Evolutionary conservation across 2,797 vertebrate genomes (phyloP), one percentile per base, ranked within the genome.

Genomic region (Squalus acanthias): DNA sequence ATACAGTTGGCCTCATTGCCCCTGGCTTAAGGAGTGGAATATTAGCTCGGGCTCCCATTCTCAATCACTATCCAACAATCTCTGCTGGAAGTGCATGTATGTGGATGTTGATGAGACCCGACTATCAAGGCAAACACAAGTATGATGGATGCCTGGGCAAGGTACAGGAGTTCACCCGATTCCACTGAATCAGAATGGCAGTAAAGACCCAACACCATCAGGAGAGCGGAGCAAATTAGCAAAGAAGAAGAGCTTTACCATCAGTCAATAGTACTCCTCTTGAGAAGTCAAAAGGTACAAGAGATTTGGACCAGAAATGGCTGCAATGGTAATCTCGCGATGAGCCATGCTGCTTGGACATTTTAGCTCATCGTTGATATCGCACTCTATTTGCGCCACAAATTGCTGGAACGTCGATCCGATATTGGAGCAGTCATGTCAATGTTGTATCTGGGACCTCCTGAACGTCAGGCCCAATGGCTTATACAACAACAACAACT

Each of bases 311-410:
- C 79, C n/a, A 82, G 79, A 82, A 82, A 20, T 67, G 13, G 65
- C 65, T 67, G 65, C 65, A 15, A 67, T 46, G 79, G n/a, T 17
- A 46, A 82, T 39, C n/a, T 39, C 39, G 13, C 13, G 24, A 1
- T 82, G n/a, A 39, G 3, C 13, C 15, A 17, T 17, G n/a, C 0
- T 39, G n/a, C 46, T 0, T 0, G n/a, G 39, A 39, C 2, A 0
- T 82, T 39, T 82, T n/a, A 82, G 79, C 79, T 39, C 79, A 46
- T 20, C 15, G 3, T 39, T 82, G n/a, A 46, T 39, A 39, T 82
- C n/a, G 3, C n/a, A 39, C n/a, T 7, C 4, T 74, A 74, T 22
- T 26, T 72, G 22, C 5, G 26, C 22, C 70, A 74, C 70, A 24
- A 74, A 74, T 74, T 74, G 72, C 29, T 26, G 72, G 3, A 74